Base-by-base conservation (phyloP, 2,888 invertebrate genomes). In the Andrena haemorrhoa region DNA sequence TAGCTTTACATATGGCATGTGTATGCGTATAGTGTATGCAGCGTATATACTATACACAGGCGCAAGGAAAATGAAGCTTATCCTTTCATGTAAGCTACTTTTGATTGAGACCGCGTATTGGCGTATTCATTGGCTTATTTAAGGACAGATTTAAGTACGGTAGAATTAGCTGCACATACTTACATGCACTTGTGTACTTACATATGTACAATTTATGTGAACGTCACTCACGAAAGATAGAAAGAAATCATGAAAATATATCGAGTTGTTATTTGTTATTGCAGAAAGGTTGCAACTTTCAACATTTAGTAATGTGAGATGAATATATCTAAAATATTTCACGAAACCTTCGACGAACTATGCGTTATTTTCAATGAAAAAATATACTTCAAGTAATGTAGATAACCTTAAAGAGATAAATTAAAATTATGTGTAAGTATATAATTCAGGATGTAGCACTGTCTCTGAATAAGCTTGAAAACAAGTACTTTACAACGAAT, bases 351-450 rank as follows among this genome's bases (percentile, higher is more conserved):
- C 2, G 56, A 51, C n/a, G 41, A 75, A 0, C 0, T 41, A 31
- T 70, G 51, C 4, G 33, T 31, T 63, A 23, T 65, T 12, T 56
- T 72, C 26, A 23, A 16, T 61, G 23, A 29, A 49, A 35, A 10
- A 47, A 8, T 12, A 56, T 65, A 26, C 35, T 71, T 49, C 35
- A 49, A 26, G 31, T 56, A 29, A 68, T 41, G 16, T 23, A 70
- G 2, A 12, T 74, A 75, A 73, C 58, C 60, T 70, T 29, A 70
- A 79, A 33, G 26, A 68, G 53, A 68, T 3, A 58, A 74, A 63
- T 53, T 72, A 33, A 49, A 76, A 65, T 33, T 75, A 82, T 82
- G 68, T 76, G 82, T 83, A 73, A 83, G 82, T 83, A 66, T 83
- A 66, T 58, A 53, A 65, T 0, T 29, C 65, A 51, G 47, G 35